Conservation (phyloP, 2,797 vertebrate species). For the Propithecus deckenii region DNA sequence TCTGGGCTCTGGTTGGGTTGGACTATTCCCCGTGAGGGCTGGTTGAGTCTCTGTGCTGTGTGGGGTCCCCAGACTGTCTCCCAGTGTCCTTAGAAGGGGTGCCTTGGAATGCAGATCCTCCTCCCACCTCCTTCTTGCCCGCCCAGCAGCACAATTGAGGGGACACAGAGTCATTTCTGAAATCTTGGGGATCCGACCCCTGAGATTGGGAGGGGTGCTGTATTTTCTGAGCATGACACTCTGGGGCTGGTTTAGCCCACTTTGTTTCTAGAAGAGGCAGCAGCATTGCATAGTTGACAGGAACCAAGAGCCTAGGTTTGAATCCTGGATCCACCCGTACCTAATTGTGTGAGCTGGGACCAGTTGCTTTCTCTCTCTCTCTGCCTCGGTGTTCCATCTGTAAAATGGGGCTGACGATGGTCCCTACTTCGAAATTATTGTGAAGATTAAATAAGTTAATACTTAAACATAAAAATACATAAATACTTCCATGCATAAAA, state of each 20-base stretch:
- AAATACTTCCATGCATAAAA: neutral
- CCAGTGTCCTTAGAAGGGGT: neutral
- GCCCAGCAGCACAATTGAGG: neutral
- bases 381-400: neutral
- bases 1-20: neutral
- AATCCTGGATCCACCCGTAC: neutral
- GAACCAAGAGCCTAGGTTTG: neutral
- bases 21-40: neutral
- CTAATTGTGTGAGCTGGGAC: neutral
- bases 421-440: neutral
- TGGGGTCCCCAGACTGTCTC: neutral
- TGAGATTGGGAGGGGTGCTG: neutral
- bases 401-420: neutral
- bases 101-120: neutral
- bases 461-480: neutral
- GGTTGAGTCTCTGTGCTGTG: neutral
- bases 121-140: neutral
- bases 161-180: neutral
- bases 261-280: neutral
- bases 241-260: rapidly evolving
- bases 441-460: neutral
- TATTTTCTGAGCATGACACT: neutral
- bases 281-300: rapidly evolving
- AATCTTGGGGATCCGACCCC: neutral
- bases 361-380: rapidly evolving